Evolutionary conservation across 2,113 vertebrate genomes (phyloP).

Genomic region (Ornithorhynchus anatinus): DNA sequence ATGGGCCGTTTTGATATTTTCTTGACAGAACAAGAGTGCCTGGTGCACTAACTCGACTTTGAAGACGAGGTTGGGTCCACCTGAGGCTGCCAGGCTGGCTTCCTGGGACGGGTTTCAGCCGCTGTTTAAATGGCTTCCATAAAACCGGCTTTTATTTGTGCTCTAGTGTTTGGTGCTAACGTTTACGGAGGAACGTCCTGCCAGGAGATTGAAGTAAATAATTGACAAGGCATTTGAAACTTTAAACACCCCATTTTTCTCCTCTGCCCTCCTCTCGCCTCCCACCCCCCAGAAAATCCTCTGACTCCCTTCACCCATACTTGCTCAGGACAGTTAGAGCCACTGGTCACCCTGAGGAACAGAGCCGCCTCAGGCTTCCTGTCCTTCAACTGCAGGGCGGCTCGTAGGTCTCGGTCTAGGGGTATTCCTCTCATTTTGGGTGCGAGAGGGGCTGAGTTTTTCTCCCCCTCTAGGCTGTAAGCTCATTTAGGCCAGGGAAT

Average conservation of each 20-base stretch:
- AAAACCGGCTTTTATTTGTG: conserved; percentile 61
- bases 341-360: no score
- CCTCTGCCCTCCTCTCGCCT: neutral
- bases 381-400: neutral
- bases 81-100: conserved; percentile 50
- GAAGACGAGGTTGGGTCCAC: conserved; percentile 59
- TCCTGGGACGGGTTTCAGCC: conserved; percentile 58
- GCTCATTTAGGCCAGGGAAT: no score
- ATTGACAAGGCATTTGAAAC: conserved; percentile 36
- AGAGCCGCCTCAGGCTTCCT: no score
- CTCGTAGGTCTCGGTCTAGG: no score
- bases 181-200: conserved; percentile 64
- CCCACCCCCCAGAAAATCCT: conserved; percentile 14
- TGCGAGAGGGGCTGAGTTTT: no score
- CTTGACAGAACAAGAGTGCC: conserved; percentile 52
- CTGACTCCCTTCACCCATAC: neutral
- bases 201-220: conserved; percentile 44
- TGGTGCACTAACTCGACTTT: conserved; percentile 46
- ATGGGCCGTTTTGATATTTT: conserved; percentile 49
- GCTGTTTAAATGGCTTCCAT: conserved; percentile 49
- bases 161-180: conserved; percentile 54
- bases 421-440: no score
- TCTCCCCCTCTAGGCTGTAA: no score
- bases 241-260: conserved; percentile 37
- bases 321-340: no score